A percentile compares a stretch with the other conserved stretches of the same genome.
phyloP scores from a whole-genome alignment of 2,888 invertebrate species.

The Polyommatus iphigenia region DNA sequence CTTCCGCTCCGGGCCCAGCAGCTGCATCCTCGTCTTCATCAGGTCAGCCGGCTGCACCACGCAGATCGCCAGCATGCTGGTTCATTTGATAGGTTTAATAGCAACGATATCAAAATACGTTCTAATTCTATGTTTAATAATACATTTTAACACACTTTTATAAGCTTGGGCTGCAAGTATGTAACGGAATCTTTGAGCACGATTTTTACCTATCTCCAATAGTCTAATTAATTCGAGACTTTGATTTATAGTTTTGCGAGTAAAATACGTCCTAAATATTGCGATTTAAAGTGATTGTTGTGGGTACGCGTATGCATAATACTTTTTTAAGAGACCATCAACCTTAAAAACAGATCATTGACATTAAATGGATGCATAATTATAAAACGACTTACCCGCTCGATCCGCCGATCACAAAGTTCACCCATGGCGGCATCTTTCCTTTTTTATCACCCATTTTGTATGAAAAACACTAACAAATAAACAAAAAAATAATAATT shows the following conservation, averaged over 20 bases:
- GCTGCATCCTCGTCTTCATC: conserved; percentile 61
- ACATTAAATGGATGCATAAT: neutral
- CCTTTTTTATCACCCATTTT: conserved; percentile 44
- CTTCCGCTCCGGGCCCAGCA: conserved; percentile 56
- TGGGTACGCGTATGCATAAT: too few species aligned
- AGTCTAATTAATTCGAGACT: too few species aligned
- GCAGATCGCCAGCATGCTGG: conserved; percentile 54
- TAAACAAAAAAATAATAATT: neutral
- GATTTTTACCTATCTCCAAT: too few species aligned
- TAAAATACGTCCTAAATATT: too few species aligned
- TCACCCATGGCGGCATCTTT: conserved; percentile 52
- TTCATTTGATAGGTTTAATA: neutral
- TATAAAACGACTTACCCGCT: conserved; percentile 50
- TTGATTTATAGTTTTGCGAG: too few species aligned
- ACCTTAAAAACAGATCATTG: neutral
- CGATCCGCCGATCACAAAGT: conserved; percentile 56
- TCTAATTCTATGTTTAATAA: too few species aligned
- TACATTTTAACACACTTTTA: too few species aligned
- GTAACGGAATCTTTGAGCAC: too few species aligned
- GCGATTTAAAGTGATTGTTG: too few species aligned
- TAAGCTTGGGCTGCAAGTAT: too few species aligned
- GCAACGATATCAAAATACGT: too few species aligned
- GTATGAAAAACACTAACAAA: neutral
- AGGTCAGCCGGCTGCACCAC: conserved; percentile 59
- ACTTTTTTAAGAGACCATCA: neutral